Evolutionary conservation across 2,888 invertebrate genomes (phyloP), one percentile per base, ranked within the genome.

Genomic region (Polyploca ridens): DNA sequence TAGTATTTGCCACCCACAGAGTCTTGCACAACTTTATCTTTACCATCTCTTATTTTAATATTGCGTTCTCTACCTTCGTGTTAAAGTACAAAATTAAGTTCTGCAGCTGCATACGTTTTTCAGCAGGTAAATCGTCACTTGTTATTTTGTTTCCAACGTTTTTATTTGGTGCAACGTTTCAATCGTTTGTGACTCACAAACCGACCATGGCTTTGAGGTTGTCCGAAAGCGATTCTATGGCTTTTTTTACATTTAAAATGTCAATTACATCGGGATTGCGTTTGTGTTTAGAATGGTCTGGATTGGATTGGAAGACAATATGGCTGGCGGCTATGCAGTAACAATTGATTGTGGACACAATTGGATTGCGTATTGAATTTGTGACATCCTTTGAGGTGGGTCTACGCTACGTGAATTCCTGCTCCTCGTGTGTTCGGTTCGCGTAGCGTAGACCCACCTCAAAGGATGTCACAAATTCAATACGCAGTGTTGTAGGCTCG

Each of bases 171-270:
- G 76, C 75, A 79, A 74, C 77, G 74, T 80, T 87, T 88, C 81
- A 87, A 84, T 87, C 85, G 87, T 86, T 80, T 87, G 87, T 91
- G 91, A 91, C 82, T 91, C 92, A 90, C 81, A 76, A 73, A 58
- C 69, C 68, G 79, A 76, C 78, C 79, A 82, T 77, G 67, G 85
- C 90, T 89, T 90, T 90, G 88, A 87, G 78, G 81, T 79, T 68
- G 77, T 54, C 78, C 83, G 82, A 81, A 79, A 82, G 82, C 77
- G 75, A 79, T 85, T 85, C 78, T 81, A 83, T 77, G 79, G 81
- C 69, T 84, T 81, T 81, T 85, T 82, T 64, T 46, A 8, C 61
- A 67, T 66, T 67, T 67, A 64, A 76, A 74, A 81, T 77, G 84
- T 88, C 88, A 87, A 86, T 88, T 88, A 83, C 85, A 87, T 78